Percentiles rank a stretch among this genome's conserved stretches.
Evolutionary conservation across 2,888 invertebrate genomes (phyloP).

Genomic region (Netelia fuscicornis): DNA sequence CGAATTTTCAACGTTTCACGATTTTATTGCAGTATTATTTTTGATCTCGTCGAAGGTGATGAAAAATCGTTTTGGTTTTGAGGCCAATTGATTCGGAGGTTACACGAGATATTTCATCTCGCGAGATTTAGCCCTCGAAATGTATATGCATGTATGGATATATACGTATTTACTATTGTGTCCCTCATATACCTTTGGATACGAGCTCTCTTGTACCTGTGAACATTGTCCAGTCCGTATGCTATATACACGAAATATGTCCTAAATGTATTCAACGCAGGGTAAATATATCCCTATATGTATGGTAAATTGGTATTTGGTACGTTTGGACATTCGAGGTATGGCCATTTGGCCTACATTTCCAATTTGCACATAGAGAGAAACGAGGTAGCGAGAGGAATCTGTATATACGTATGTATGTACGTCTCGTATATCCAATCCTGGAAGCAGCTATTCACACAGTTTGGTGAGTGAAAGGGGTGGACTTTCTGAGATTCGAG

Average conservation of each 20-base stretch:
- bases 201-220: background rate
- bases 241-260: background rate
- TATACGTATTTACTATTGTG: background rate
- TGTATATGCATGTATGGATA: background rate
- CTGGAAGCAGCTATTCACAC: constrained; percentile 39
- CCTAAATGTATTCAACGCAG: background rate
- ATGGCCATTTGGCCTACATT: constrained; percentile 62
- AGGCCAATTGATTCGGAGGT: too few species aligned
- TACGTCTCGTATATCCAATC: constrained; percentile 39
- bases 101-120: too few species aligned
- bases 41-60: too few species aligned
- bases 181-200: background rate
- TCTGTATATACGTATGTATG: constrained; percentile 17
- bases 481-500: constrained; percentile 51
- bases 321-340: constrained; percentile 45
- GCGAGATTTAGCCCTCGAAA: background rate
- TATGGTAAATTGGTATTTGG: constrained; percentile 49
- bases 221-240: background rate
- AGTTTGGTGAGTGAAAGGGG: constrained; percentile 36
- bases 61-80: too few species aligned
- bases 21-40: too few species aligned
- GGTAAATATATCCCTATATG: constrained; percentile 26
- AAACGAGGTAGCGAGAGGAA: constrained; percentile 24
- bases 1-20: too few species aligned
- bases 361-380: constrained; percentile 36